Percentiles rank a stretch among this genome's conserved stretches.
Evolutionary conservation across 2,113 vertebrate genomes (phyloP).

Genomic region (Caranx melampygus): DNA sequence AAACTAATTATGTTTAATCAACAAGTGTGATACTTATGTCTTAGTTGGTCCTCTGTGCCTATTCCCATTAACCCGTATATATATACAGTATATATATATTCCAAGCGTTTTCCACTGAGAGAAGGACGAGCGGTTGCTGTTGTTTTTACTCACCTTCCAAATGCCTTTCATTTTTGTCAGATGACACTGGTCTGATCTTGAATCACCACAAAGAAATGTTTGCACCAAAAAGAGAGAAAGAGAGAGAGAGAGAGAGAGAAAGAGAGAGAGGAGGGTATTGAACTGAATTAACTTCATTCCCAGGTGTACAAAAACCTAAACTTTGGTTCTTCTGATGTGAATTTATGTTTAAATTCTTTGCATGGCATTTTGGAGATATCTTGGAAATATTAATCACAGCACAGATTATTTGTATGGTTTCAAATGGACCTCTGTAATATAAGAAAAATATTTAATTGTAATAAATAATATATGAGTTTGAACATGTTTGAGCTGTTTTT

Average conservation of each 20-base stretch:
- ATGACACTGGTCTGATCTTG: constrained; percentile 69
- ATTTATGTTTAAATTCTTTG: constrained; percentile 79
- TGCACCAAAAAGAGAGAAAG: constrained; percentile 73
- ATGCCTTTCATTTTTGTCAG: constrained; percentile 75
- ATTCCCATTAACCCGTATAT: constrained; percentile 59
- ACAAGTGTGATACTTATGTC: constrained; percentile 76
- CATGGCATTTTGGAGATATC: constrained; percentile 82
- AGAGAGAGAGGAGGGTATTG: constrained; percentile 19
- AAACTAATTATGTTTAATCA: constrained; percentile 63
- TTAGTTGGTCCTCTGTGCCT: constrained; percentile 82
- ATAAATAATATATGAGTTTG: constrained; percentile 90
- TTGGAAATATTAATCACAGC: constrained; percentile 85
- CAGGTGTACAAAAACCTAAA: constrained; percentile 73
- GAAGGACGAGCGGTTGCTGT: constrained; percentile 56
- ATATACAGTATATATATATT: constrained; percentile 21
- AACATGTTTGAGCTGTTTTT: constrained; percentile 49
- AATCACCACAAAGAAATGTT: constrained; percentile 68
- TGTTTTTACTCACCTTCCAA: constrained; percentile 71
- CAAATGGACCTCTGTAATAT: constrained; percentile 87
- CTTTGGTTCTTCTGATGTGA: constrained; percentile 75
- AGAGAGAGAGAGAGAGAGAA: neutral
- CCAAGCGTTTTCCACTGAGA: constrained; percentile 58
- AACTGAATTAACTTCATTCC: constrained; percentile 67
- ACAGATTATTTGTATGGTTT: constrained; percentile 88
- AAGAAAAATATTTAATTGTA: constrained; percentile 88